phyloP scores from a whole-genome alignment of 2,113 vertebrate genomes.

The Podarcis muralis region DNA sequence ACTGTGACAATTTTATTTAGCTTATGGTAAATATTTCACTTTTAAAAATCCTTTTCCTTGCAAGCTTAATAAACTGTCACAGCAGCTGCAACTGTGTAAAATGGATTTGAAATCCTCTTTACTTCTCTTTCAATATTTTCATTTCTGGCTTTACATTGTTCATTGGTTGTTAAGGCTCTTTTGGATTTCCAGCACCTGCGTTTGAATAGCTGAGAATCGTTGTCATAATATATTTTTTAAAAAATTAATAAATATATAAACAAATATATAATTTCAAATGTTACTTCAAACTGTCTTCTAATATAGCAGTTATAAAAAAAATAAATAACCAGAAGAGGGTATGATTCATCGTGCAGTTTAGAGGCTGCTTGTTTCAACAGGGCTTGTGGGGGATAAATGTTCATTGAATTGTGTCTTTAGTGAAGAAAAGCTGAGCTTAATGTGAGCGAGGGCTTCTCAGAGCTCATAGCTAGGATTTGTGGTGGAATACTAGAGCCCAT shows the following conservation, averaged over 20 bases:
- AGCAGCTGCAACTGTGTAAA: slow-evolving; percentile 46
- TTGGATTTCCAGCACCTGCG: slow-evolving; percentile 31
- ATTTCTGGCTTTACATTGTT: slow-evolving; percentile 62
- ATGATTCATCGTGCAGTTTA: not conserved
- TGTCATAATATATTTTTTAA: not conserved
- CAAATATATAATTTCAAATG: slow-evolving; percentile 19
- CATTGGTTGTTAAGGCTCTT: slow-evolving; percentile 30
- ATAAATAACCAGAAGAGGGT: not conserved
- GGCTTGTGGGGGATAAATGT: not conserved
- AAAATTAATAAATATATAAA: not conserved
- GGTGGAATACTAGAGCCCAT: not conserved
- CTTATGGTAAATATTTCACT: slow-evolving; percentile 69
- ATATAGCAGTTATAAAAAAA: not conserved
- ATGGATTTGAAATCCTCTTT: slow-evolving; percentile 66
- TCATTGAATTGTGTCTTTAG: not conserved
- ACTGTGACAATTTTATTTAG: slow-evolving; percentile 67
- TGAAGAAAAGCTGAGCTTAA: not conserved
- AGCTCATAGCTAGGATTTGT: not conserved
- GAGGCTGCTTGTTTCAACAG: not conserved
- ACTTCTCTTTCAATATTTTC: slow-evolving; percentile 49
- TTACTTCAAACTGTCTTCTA: slow-evolving; percentile 14
- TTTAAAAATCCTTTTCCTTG: slow-evolving; percentile 40
- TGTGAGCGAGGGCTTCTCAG: not conserved
- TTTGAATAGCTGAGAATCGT: slow-evolving; percentile 42
- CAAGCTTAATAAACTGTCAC: slow-evolving; percentile 61